A percentile compares a stretch with the other conserved stretches of the same genome.
Conservation (phyloP, 2,888 invertebrate species). For the Diaperis boleti region DNA sequence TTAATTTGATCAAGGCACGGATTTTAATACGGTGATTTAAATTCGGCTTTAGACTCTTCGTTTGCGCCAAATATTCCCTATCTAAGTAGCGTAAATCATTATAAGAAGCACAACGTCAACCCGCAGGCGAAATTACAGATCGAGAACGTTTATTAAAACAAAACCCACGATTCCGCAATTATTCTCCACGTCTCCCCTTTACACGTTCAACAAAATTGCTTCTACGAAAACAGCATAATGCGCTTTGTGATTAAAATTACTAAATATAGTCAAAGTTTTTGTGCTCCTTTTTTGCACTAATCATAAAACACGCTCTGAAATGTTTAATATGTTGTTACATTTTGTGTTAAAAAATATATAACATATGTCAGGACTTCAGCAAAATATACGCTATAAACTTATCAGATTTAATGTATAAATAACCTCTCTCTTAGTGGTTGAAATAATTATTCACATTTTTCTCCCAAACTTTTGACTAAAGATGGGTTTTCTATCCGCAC, state of each 20-base stretch:
- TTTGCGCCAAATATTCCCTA: constrained; percentile 39
- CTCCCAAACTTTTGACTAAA: too few species aligned
- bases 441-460: too few species aligned
- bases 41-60: constrained; percentile 43
- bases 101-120: constrained; percentile 40
- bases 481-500: not conserved
- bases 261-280: not conserved
- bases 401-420: too few species aligned
- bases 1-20: constrained; percentile 52
- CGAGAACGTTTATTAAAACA: constrained; percentile 32
- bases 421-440: too few species aligned
- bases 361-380: too few species aligned
- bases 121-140: constrained; percentile 36
- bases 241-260: not conserved
- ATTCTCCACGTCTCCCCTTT: constrained; percentile 3
- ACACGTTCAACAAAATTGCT: not conserved
- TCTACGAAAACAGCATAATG: not conserved
- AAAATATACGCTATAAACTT: too few species aligned
- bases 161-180: constrained; percentile 25
- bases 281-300: not conserved
- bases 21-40: constrained; percentile 52
- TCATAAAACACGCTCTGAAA: not conserved
- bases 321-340: too few species aligned
- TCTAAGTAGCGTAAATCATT: constrained; percentile 45
- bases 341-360: too few species aligned